Base-by-base conservation (phyloP, 2,888 invertebrate genomes). In the Drosophila tripunctata region DNA sequence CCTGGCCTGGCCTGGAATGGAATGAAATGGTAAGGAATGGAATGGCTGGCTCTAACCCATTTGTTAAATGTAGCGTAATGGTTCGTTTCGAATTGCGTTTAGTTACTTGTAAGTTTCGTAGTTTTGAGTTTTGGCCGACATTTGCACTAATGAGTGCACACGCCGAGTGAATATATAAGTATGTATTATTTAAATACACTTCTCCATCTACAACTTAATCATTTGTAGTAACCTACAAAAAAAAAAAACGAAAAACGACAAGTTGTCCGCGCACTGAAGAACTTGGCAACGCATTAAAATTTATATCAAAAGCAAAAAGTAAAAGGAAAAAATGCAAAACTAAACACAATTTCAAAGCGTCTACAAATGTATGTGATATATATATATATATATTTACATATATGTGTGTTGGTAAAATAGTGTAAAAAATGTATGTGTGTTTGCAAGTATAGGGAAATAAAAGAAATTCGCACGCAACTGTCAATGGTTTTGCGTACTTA, bases 391-490 rank as follows among this genome's bases (percentile, higher is more conserved):
- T 45, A 8, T 54, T 47, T 66, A 41, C 51, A 48, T 45, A 33
- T 41, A 17, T 38, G 38, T 21, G 64, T 54, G 44, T 57, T 36
- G 4, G 43, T 63, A 50, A 24, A 38, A 24, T 60, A 45, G 60
- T 64, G 54, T 67, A 50, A 65, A 72, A 63, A 64, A 68, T 63
- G 57, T 17, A 15, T 19, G 43, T 48, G 6, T 33, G 30, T 44
- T 19, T 45, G 36, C 47, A 15, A 38, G 21, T 61, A 41, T 70
- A 70, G 67, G 67, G 73, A 66, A 78, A 81, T 84, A 76, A 81
- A 84, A 84, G 84, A 81, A 81, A 84, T 84, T 81, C 78, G 66
- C 81, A 84, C 81, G 78, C 81, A 81, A 84, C 78, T 81, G 84
- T 84, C 81, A 81, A 81, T 81, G 70, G 75, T 19, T n/a, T n/a